A percentile compares a stretch with the other conserved stretches of the same genome.
Conservation (phyloP, 2,888 invertebrate genomes). For the Dicranocentrus wangi region DNA sequence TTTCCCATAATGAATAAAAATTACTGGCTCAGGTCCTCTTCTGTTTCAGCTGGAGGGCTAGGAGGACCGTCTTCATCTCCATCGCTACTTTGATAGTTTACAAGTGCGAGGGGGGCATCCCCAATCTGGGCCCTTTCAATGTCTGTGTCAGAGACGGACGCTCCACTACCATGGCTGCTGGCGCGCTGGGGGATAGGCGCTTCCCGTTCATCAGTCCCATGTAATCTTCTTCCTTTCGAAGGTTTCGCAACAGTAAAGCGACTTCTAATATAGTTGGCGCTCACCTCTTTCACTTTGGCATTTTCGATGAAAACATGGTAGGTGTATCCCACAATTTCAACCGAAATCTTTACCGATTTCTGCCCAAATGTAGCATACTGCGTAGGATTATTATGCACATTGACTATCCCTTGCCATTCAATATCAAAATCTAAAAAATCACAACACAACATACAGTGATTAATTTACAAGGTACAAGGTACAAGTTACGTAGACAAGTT, state of each 20-base stretch:
- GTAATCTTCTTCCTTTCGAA: background rate
- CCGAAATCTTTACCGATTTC: conserved; percentile 76
- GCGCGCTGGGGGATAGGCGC: too few relatives aligned
- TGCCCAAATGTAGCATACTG: conserved; percentile 74
- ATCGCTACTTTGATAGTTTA: conserved; percentile 1
- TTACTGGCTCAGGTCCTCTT: background rate
- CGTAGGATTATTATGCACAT: conserved; percentile 53
- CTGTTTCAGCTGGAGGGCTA: conserved; percentile 1
- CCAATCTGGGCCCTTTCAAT: too few relatives aligned
- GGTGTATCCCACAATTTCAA: conserved; percentile 75
- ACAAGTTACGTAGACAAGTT: too few relatives aligned
- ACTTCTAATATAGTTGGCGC: conserved; percentile 84
- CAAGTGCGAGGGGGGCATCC: too few relatives aligned
- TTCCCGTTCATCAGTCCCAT: background rate
- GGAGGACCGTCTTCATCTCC: conserved; percentile 29
- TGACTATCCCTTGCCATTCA: conserved; percentile 65
- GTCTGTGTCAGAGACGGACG: too few relatives aligned
- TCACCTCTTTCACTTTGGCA: conserved; percentile 82
- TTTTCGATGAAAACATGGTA: conserved; percentile 75
- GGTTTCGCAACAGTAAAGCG: conserved; percentile 78
- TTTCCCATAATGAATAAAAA: background rate
- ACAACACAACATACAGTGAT: background rate
- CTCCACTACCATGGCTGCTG: too few relatives aligned
- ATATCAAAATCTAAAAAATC: conserved; percentile 43
- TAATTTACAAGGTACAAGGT: conserved; percentile 2